Evolutionary conservation across 2,797 vertebrate species (phyloP), one percentile per base, ranked within the genome.

Genomic region (Etheostoma perlongum): DNA sequence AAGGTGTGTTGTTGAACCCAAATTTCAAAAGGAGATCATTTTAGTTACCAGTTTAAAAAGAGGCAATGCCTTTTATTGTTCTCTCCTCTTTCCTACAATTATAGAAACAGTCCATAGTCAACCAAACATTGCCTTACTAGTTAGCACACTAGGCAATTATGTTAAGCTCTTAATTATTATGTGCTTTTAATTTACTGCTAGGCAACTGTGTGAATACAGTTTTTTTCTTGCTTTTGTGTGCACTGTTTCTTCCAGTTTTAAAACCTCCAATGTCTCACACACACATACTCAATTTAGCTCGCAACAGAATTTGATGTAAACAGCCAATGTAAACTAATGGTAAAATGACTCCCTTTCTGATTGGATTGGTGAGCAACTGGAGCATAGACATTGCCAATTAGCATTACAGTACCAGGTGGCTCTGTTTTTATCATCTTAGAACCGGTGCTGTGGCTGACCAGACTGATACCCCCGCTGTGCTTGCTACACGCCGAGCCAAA

Each of bases 401-500:
- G 30, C 69, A 74, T 76, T 77, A 40, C 36, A 40, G 10, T 40
- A 82, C 83, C 42, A 9, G 33, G 52, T 46, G 64, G 49, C 63
- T 81, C 61, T 59, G 58, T 85, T 80, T 86, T 86, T 57, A 85
- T 84, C 40, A 44, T 76, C 30, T 79, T 85, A 49, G 60, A 87
- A 73, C 44, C 23, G 6, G 47, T 27, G 66, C 67, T 13, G 23
- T 60, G 72, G 70, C 74, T 66, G 62, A 85, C 79, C 79, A 85
- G 62, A 72, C 81, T 44, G 75, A 48, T 33, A 33, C 72, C 87
- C 87, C 74, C 2, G 75, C 82, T 82, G 88, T 36, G 82, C 47
- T 67, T 40, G 1, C 69, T 76, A 40, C 18, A 65, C 51, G 55
- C 69, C 0, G 47, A 79, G 85, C 80, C 88, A 88, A 85, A 66